Evolutionary conservation across 2,113 vertebrate genomes (phyloP).

Genomic region (Carassius carassius): DNA sequence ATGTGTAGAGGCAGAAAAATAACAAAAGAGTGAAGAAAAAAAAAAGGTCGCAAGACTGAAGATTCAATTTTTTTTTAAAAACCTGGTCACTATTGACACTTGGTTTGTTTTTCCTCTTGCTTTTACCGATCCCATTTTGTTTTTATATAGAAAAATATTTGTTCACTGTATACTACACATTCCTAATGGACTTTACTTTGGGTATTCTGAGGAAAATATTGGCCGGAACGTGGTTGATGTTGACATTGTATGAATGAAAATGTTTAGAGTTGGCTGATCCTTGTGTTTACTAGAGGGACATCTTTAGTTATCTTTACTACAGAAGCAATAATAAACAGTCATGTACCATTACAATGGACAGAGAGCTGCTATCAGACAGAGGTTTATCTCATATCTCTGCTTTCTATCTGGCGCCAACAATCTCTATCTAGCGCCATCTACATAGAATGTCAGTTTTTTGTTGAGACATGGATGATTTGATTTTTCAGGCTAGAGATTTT

Average conservation of each 20-base stretch:
- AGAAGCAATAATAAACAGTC: constrained; percentile 46
- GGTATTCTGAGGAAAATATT: background rate
- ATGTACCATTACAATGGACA: constrained; percentile 36
- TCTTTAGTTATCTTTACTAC: constrained; percentile 40
- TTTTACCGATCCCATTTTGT: background rate
- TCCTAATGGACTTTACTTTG: background rate
- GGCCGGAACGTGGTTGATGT: background rate
- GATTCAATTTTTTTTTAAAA: background rate
- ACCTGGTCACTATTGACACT: background rate
- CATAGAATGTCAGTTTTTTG: background rate
- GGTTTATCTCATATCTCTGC: constrained; percentile 34
- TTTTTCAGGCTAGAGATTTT: background rate
- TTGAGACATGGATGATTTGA: background rate
- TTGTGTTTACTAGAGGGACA: constrained; percentile 14
- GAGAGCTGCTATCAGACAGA: constrained; percentile 29
- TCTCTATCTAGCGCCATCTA: constrained; percentile 14
- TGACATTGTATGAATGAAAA: constrained; percentile 26
- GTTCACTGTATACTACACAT: background rate
- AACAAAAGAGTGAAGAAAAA: background rate
- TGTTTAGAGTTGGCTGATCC: background rate
- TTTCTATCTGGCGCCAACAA: constrained; percentile 31
- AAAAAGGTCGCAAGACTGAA: background rate
- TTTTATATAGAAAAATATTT: background rate
- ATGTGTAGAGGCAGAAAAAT: background rate
- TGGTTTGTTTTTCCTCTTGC: background rate